Evolutionary conservation across 2,797 vertebrate species (phyloP).

Genomic region (Gymnothorax javanicus): DNA sequence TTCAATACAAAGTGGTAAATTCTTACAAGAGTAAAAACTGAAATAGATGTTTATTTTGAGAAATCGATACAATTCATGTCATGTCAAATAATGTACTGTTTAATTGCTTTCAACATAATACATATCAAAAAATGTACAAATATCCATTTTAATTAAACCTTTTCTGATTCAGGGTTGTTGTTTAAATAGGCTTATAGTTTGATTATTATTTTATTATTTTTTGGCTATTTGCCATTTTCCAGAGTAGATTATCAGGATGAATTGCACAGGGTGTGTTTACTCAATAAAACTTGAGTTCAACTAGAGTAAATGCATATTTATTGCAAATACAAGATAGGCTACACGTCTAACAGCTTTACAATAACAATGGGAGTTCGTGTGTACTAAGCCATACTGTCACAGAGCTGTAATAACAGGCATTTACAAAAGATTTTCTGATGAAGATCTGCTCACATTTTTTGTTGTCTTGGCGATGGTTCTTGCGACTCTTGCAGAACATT

Average conservation of each 20-base stretch:
- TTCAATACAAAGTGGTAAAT: too few species aligned
- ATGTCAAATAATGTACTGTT: too few species aligned
- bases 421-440: constrained; percentile 24
- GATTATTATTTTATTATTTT: constrained; percentile 2
- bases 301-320: constrained; percentile 13
- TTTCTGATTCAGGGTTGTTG: too few species aligned
- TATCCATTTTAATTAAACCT: too few species aligned
- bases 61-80: too few species aligned
- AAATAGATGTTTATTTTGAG: too few species aligned
- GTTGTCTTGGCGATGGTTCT: too few species aligned
- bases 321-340: background rate
- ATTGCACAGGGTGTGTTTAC: constrained; percentile 5
- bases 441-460: constrained; percentile 3
- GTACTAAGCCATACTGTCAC: background rate
- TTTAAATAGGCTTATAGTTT: background rate
- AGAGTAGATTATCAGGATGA: background rate
- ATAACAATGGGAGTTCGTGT: background rate
- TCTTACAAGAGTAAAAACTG: too few species aligned
- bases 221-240: constrained; percentile 13
- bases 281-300: constrained; percentile 16
- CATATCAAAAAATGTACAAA: too few species aligned
- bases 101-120: too few species aligned
- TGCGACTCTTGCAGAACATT: too few species aligned
- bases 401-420: constrained; percentile 14
- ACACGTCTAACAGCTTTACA: constrained; percentile 22